Conservation (phyloP, 2,888 invertebrate species). For the Drosophila mimica region DNA sequence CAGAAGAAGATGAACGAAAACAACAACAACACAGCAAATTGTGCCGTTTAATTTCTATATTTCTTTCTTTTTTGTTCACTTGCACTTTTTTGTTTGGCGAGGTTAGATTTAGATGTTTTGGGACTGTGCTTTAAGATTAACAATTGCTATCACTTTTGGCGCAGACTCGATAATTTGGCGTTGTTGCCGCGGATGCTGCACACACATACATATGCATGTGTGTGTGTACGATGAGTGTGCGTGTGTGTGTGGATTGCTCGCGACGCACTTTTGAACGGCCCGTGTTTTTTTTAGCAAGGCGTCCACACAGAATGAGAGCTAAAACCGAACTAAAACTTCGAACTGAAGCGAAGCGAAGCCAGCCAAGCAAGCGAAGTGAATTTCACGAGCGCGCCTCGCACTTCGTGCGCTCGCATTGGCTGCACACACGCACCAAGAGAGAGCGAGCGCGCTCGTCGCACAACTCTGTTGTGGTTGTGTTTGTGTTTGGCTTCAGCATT, state of each 20-base stretch:
- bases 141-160: conserved; percentile 72
- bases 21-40: conserved; percentile 15
- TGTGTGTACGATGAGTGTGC: conserved; percentile 37
- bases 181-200: conserved; percentile 66
- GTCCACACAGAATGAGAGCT: conserved; percentile 83
- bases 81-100: conserved; percentile 26
- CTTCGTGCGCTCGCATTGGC: conserved; percentile 23
- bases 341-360: conserved; percentile 33
- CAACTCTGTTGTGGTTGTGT: conserved; percentile 9
- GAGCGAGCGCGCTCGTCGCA: conserved; percentile 15
- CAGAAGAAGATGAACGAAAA: neutral
- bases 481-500: conserved; percentile 18
- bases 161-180: conserved; percentile 77
- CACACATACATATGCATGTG: conserved; percentile 17
- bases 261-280: conserved; percentile 60
- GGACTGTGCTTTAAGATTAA: conserved; percentile 57
- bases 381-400: conserved; percentile 28
- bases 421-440: conserved; percentile 20
- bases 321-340: conserved; percentile 82
- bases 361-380: conserved; percentile 31
- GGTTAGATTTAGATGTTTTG: conserved; percentile 4
- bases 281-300: conserved; percentile 49
- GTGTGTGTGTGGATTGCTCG: conserved; percentile 52
- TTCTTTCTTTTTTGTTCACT: conserved; percentile 28
- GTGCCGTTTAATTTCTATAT: conserved; percentile 21